Conservation (phyloP, 2,113 vertebrate species). For the Ondatra zibethicus region DNA sequence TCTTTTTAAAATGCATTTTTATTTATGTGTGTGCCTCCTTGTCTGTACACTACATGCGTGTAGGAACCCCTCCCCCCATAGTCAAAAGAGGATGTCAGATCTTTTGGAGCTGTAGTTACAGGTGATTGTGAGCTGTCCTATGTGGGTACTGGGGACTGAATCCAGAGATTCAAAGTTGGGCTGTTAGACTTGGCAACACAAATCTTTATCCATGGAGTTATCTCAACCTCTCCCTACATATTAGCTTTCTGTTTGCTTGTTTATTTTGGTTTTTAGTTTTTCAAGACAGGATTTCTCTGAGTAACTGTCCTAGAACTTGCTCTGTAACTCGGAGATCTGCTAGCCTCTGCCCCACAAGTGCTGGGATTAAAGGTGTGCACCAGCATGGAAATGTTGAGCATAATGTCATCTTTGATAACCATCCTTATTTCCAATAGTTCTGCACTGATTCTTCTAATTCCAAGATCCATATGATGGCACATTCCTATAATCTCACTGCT, state of each 20-base stretch:
- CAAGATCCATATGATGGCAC: neutral
- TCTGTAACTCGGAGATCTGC: neutral
- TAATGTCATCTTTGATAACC: neutral
- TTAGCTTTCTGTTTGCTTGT: neutral
- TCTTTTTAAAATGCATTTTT: neutral
- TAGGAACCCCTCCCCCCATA: no score
- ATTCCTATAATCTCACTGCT: neutral
- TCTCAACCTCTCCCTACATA: neutral
- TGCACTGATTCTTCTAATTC: neutral
- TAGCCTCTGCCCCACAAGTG: neutral
- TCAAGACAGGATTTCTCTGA: neutral
- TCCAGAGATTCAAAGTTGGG: neutral
- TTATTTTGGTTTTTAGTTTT: neutral
- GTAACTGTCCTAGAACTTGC: neutral
- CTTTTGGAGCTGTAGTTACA: neutral
- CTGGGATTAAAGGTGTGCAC: neutral
- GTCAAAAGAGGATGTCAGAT: neutral
- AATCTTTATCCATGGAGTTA: neutral
- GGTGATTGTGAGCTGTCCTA: neutral
- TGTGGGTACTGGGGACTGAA: neutral
- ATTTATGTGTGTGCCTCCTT: neutral
- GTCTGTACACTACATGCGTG: neutral
- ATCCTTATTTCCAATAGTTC: conserved; percentile 7
- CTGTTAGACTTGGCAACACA: neutral
- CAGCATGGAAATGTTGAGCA: neutral